Base-by-base conservation (phyloP, 2,113 vertebrate genomes). In the Helogale parvula region DNA sequence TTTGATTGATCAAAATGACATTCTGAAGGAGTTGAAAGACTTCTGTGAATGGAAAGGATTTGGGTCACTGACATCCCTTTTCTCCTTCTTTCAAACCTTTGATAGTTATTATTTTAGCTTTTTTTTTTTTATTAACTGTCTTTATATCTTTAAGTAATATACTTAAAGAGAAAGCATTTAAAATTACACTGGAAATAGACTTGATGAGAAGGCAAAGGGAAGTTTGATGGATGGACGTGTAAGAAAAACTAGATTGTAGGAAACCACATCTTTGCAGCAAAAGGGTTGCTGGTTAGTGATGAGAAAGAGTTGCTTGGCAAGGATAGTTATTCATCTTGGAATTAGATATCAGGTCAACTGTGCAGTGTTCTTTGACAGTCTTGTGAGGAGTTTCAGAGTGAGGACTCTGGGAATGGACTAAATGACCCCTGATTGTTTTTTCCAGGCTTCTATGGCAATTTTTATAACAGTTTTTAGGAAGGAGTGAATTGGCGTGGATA, bases 1-100 rank as follows among this genome's bases (percentile, higher is more conserved):
- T 72, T 93, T 79, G 68, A 52, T 94, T 93, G 85, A 82, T 95
- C n/a, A 96, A 94, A 93, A 92, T 85, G 87, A 96, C 54, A 23
- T 95, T 95, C 50, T 94, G 68, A 90, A 93, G 77, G 68, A 88
- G 76, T 90, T 89, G 76, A 21, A 92, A 90, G 89, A 74, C 71
- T 80, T 69, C 17, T 74, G 0, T 85, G 83, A 90, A 92, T 76
- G 92, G 85, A 81, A 88, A 91, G 80, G n/a, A 65, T 94, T 95
- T 68, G n/a, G 92, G n/a, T 81, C 54, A 52, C 33, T 90, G 76
- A 41, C 35, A 41, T 52, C 15, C 14, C 5, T 4, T 14, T 66
- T 66, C 17, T 88, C 41, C 52, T 90, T 79, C 52, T 90, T 79
- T 96, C 45, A 81, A 50, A 60, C 45, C 16, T 89, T 95, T 79